Base-by-base conservation (phyloP, 2,797 vertebrate genomes). In the Staurois parvus region DNA sequence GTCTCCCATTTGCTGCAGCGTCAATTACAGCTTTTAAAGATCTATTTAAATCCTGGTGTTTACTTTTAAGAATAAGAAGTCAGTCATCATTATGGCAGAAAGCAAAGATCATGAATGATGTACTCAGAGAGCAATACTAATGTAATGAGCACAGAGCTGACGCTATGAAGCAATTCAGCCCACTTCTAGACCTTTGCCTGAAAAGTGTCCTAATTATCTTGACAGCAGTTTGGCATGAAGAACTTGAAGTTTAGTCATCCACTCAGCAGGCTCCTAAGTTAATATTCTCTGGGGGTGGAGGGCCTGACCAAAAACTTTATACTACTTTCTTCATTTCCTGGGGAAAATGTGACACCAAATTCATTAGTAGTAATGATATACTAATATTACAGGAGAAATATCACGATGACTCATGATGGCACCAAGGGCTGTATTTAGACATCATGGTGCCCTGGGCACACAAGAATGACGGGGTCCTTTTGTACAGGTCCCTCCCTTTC, bases 161-260 rank as follows among this genome's bases (percentile, higher is more conserved):
- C n/a, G 40, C 74, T 73, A 77, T 40, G 85, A 59, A 81, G 85
- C 74, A 83, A 86, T 83, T 86, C 75, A 77, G 74, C 79, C 79
- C 74, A 86, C 85, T 86, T 70, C 37, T 82, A 82, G 79, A 86
- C 85, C 85, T 86, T 72, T 86, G 85, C 85, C 74, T 86, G 85
- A 86, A 70, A 86, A 82, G 79, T 86, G 85, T 86, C 85, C 85
- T 86, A 86, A 82, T 86, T 86, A 86, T 82, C 85, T 72, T 86
- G 85, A 86, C 85, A 86, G 85, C 73, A 78, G 67, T 78, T 86
- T 86, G 85, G 85, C 85, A 83, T 45, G 56, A 73, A 66, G 17
- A 62, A 34, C 37, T 30, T 64, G 74, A 70, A 76, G 83, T 83
- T 78, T 86, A 86, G 79, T 86, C 85, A 82, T 78, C 76, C 56